Evolutionary conservation across 1,140 invertebrate genomes (phyloP).

Genomic region (Zaprionus kolodkinae): DNA sequence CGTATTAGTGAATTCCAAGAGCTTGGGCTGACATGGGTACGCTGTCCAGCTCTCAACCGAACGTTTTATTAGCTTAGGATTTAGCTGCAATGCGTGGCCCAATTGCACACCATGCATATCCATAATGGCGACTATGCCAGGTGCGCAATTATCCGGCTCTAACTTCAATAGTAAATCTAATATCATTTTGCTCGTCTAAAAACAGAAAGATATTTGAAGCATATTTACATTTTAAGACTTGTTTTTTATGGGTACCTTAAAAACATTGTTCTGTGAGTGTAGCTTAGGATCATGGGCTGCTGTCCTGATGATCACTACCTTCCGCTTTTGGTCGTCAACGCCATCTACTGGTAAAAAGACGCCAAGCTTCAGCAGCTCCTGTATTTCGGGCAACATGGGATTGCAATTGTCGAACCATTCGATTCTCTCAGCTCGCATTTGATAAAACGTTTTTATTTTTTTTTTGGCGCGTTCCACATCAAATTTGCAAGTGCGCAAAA

Average conservation of each 20-base stretch:
- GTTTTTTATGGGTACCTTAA: conserved; percentile 84
- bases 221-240: background rate
- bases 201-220: background rate
- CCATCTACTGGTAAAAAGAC: conserved; percentile 86
- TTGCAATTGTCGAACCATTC: conserved; percentile 88
- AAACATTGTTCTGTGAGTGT: conserved; percentile 86
- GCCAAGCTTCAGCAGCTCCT: conserved; percentile 86
- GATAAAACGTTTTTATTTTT: conserved; percentile 87
- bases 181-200: conserved; percentile 85
- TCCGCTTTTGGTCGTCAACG: conserved; percentile 85
- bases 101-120: conserved; percentile 87
- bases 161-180: conserved; percentile 86
- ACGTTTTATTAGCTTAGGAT: conserved; percentile 85
- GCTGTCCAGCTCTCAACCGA: conserved; percentile 88
- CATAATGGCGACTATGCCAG: conserved; percentile 87
- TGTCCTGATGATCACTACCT: conserved; percentile 86
- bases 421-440: conserved; percentile 85
- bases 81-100: conserved; percentile 87
- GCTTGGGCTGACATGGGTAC: conserved; percentile 89
- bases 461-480: conserved; percentile 86
- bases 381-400: conserved; percentile 86
- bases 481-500: conserved; percentile 87
- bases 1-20: conserved; percentile 89
- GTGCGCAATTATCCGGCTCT: conserved; percentile 85
- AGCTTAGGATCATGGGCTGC: conserved; percentile 86